Conservation (phyloP, 2,797 vertebrate species). For the Halcyon smyrnensis region DNA sequence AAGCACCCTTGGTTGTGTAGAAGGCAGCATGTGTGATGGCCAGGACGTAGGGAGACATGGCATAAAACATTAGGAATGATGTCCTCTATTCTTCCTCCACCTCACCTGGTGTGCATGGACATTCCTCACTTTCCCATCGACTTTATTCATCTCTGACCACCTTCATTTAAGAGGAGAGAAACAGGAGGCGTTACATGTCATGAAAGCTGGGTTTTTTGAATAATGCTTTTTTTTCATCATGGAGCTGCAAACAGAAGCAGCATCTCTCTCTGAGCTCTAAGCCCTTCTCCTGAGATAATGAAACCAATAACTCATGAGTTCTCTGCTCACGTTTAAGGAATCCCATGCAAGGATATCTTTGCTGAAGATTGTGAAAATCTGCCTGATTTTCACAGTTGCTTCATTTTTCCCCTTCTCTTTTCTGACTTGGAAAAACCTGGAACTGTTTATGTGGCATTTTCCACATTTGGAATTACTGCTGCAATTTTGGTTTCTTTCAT, state of each 20-base stretch:
- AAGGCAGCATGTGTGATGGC: not conserved
- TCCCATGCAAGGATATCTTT: not conserved
- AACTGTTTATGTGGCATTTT: not conserved
- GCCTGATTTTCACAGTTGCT: not conserved
- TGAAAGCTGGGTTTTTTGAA: not conserved
- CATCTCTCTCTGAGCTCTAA: not conserved
- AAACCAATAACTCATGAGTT: not conserved
- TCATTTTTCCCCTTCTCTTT: not conserved
- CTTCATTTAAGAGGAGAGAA: not conserved
- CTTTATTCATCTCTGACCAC: not conserved
- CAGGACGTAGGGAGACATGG: not conserved
- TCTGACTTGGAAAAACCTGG: not conserved
- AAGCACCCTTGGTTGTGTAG: not conserved
- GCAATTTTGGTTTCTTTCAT: not conserved
- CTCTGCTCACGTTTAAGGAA: not conserved
- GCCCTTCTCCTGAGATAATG: not conserved
- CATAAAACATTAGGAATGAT: not conserved
- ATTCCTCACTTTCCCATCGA: not conserved
- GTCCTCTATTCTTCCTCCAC: not conserved
- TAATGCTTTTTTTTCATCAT: not conserved
- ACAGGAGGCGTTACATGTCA: not conserved
- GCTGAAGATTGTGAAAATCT: not conserved
- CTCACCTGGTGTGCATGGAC: not conserved
- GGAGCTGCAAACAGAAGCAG: not conserved
- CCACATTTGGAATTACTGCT: not conserved